phyloP scores from a whole-genome alignment of 2,888 invertebrate species.

The Noctua janthe region DNA sequence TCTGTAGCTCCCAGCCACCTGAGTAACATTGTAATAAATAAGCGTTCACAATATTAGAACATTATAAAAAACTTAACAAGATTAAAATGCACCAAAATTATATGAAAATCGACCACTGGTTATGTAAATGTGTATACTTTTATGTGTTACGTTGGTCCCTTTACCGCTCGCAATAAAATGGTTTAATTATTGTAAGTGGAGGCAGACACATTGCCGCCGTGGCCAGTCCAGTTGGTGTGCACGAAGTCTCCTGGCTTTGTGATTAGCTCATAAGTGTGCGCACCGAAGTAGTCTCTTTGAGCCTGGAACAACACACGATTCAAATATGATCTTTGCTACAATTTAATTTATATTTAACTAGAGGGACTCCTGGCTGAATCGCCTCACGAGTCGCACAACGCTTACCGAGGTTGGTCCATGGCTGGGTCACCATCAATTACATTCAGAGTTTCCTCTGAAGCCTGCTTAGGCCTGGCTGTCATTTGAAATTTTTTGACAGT shows the following conservation, averaged over 20 bases:
- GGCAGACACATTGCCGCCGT: slow-evolving; percentile 98
- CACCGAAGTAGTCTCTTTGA: slow-evolving; percentile 99
- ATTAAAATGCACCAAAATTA: slow-evolving; percentile 44
- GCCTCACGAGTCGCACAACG: neutral
- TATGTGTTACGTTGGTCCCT: slow-evolving; percentile 44
- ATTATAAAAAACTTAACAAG: slow-evolving; percentile 52
- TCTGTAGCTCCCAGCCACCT: slow-evolving; percentile 44
- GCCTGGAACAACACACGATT: slow-evolving; percentile 89
- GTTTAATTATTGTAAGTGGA: slow-evolving; percentile 93
- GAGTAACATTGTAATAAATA: slow-evolving; percentile 32
- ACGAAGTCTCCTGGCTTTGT: slow-evolving; percentile 96
- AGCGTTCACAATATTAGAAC: slow-evolving; percentile 30
- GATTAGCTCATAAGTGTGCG: slow-evolving; percentile 98
- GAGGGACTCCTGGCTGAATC: neutral
- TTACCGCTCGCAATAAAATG: slow-evolving; percentile 5
- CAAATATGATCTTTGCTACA: neutral
- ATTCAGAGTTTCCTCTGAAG: no score
- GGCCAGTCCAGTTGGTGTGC: slow-evolving; percentile 99
- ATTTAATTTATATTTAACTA: neutral
- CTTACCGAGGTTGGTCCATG: neutral
- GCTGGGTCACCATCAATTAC: no score
- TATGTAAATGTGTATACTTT: slow-evolving; percentile 8
- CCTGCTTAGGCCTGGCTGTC: neutral
- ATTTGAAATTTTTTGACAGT: neutral
- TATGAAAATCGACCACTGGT: slow-evolving; percentile 4